phyloP scores from a whole-genome alignment of 2,888 invertebrate species.

The Meliscaeva auricollis region DNA sequence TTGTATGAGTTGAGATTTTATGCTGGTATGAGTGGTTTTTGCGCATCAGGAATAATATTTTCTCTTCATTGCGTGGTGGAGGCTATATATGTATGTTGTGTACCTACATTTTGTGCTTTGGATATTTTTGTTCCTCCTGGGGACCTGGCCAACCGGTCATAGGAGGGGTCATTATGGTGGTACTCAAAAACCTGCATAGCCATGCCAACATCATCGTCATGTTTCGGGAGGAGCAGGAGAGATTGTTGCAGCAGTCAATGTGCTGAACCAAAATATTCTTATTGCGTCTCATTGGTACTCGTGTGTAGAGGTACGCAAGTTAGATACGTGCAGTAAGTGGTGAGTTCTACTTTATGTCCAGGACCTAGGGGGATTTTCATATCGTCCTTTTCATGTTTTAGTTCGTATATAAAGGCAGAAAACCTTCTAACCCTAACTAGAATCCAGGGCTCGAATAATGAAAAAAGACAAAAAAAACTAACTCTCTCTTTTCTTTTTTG shows the following conservation, averaged over 20 bases:
- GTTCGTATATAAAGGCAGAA: background rate
- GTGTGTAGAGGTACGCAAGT: background rate
- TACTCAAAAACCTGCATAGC: constrained; percentile 40
- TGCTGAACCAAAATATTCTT: background rate
- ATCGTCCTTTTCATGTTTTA: background rate
- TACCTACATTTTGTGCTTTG: constrained; percentile 8
- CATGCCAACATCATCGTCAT: background rate
- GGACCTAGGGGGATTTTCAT: constrained; percentile 7
- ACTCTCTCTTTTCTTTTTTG: background rate
- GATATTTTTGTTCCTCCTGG: constrained; percentile 20
- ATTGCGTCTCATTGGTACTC: background rate
- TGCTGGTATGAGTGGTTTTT: constrained; percentile 62
- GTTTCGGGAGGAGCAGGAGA: background rate
- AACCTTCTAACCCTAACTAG: background rate
- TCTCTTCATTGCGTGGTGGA: constrained; percentile 47
- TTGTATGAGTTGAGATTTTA: constrained; percentile 19
- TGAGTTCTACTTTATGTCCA: constrained; percentile 46
- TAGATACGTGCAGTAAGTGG: constrained; percentile 41
- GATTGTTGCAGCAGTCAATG: constrained; percentile 19
- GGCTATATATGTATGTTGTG: background rate
- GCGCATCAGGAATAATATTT: constrained; percentile 71
- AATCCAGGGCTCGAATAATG: constrained; percentile 40
- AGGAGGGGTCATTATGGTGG: background rate
- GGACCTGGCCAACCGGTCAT: background rate
- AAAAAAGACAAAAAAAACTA: background rate